Evolutionary conservation across 2,888 invertebrate genomes (phyloP).

Genomic region (Thera obeliscata): DNA sequence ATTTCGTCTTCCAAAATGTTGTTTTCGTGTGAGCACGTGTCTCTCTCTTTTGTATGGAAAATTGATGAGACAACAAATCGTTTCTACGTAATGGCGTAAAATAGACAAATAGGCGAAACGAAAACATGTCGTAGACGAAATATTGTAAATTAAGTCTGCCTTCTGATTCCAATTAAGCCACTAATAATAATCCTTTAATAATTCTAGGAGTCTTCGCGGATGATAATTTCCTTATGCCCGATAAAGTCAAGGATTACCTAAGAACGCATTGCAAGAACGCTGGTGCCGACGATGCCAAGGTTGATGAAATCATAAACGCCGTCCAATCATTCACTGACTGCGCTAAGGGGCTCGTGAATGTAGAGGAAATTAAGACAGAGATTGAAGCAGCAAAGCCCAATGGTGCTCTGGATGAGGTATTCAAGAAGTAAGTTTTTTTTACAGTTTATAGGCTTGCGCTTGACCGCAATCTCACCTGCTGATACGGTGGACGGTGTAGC

Average conservation of each 20-base stretch:
- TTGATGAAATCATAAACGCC: slow-evolving; percentile 45
- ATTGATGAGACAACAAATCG: too few relatives aligned
- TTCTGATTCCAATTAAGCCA: too few relatives aligned
- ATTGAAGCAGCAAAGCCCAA: slow-evolving; percentile 89
- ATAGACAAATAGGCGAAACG: too few relatives aligned
- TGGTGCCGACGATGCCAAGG: slow-evolving; percentile 60
- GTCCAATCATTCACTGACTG: slow-evolving; percentile 78
- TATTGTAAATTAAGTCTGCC: too few relatives aligned
- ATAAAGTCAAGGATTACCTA: slow-evolving; percentile 49
- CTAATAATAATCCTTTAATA: not conserved
- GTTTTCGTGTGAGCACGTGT: too few relatives aligned
- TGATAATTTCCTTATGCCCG: slow-evolving; percentile 45
- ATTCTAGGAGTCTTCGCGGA: slow-evolving; percentile 61
- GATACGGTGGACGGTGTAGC: too few relatives aligned
- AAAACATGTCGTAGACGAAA: too few relatives aligned
- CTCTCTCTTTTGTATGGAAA: too few relatives aligned
- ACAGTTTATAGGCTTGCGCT: too few relatives aligned
- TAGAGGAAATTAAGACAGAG: slow-evolving; percentile 85
- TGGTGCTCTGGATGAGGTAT: slow-evolving; percentile 89
- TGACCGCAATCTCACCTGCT: too few relatives aligned
- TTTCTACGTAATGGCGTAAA: too few relatives aligned
- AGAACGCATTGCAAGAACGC: slow-evolving; percentile 57
- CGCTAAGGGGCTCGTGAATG: slow-evolving; percentile 85
- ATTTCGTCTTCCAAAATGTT: too few relatives aligned
- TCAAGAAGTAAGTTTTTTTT: slow-evolving; percentile 82